Evolutionary conservation across 2,888 invertebrate genomes (phyloP).

Genomic region (Tachina lurida): DNA sequence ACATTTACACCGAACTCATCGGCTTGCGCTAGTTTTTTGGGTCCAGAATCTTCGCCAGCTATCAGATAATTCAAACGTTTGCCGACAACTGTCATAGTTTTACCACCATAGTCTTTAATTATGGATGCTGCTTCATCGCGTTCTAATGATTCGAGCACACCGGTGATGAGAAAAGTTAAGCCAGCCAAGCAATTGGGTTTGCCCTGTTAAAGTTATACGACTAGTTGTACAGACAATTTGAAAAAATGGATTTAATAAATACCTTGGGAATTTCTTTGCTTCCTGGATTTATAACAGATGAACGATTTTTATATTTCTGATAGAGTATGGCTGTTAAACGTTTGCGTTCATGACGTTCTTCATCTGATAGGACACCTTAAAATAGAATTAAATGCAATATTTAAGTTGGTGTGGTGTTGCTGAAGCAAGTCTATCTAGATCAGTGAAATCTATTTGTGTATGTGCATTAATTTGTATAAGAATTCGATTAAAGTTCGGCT

Average conservation of each 20-base stretch:
- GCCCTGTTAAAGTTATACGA: constrained; percentile 84
- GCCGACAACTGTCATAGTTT: constrained; percentile 88
- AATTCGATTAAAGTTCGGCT: too few species aligned
- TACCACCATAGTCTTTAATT: constrained; percentile 91
- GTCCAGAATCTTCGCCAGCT: constrained; percentile 93
- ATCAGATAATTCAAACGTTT: constrained; percentile 92
- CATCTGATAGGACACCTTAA: constrained; percentile 83
- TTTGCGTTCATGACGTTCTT: constrained; percentile 88
- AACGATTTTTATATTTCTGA: constrained; percentile 89
- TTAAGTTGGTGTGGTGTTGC: not conserved
- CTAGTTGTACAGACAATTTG: not conserved
- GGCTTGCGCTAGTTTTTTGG: constrained; percentile 91
- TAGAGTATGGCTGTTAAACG: constrained; percentile 87
- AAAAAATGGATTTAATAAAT: not conserved
- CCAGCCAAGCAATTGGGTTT: constrained; percentile 88
- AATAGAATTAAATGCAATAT: not conserved
- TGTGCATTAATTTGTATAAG: too few species aligned
- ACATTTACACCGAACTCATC: constrained; percentile 87
- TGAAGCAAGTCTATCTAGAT: too few species aligned
- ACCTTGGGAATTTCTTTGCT: constrained; percentile 92
- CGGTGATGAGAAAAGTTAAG: constrained; percentile 90
- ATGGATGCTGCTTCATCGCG: constrained; percentile 90
- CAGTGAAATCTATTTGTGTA: too few species aligned
- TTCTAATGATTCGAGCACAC: constrained; percentile 94
- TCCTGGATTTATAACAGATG: constrained; percentile 92